Conservation (phyloP, 30 jellyfish, hydroid and myxozoan species). For the Chrysaora quinquecirrha region DNA sequence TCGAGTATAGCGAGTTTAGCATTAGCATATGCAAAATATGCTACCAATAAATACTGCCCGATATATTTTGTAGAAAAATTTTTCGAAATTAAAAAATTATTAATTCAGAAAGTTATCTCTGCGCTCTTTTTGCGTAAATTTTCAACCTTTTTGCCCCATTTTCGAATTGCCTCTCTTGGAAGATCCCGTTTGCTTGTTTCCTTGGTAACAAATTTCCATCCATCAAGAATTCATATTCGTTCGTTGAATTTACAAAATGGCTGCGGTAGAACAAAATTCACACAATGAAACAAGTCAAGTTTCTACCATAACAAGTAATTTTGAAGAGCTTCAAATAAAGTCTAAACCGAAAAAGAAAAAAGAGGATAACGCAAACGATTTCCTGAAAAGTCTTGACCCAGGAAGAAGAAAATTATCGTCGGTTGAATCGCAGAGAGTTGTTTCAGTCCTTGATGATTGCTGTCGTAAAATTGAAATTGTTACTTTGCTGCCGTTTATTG, state of each 20-base stretch:
- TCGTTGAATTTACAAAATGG: slow-evolving; percentile 29
- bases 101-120: no score
- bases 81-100: no score
- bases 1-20: no score
- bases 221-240: neutral
- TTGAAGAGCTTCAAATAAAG: slow-evolving; percentile 73
- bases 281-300: slow-evolving; percentile 30
- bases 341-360: slow-evolving; percentile 48
- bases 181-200: no score
- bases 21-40: no score
- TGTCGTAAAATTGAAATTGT: slow-evolving; percentile 79
- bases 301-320: slow-evolving; percentile 25
- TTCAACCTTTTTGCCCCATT: no score
- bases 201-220: neutral
- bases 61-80: no score
- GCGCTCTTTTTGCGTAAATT: no score
- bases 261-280: slow-evolving; percentile 36
- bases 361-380: slow-evolving; percentile 33
- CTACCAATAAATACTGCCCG: no score
- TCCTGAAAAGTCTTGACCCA: slow-evolving; percentile 64
- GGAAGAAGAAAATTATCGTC: slow-evolving; percentile 83
- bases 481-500: slow-evolving; percentile 81
- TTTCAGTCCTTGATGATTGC: slow-evolving; percentile 79
- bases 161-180: neutral
- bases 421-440: slow-evolving; percentile 83